Evolutionary conservation across 2,888 invertebrate genomes (phyloP), one percentile per base, ranked within the genome.

Genomic region (Onchidella celtica): DNA sequence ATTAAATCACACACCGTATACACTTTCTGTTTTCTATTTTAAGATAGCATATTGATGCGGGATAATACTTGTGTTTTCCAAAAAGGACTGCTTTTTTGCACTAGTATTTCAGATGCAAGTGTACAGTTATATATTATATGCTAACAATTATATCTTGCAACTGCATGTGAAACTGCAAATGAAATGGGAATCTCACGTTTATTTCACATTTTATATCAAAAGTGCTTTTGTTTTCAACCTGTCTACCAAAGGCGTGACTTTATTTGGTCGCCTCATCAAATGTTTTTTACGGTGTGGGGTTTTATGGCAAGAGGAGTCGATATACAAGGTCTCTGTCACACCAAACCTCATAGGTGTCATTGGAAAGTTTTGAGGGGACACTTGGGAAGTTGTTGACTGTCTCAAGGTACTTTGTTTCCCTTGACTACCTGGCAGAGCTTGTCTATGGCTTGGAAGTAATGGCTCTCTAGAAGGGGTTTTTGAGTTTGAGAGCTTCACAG

Each of bases 201-300:
- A n/a, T n/a, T n/a, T n/a, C n/a, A n/a, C n/a, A n/a, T n/a, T n/a
- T n/a, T n/a, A n/a, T n/a, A n/a, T n/a, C n/a, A n/a, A n/a, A n/a
- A n/a, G n/a, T n/a, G n/a, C n/a, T n/a, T n/a, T n/a, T n/a, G n/a
- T n/a, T n/a, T n/a, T n/a, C n/a, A n/a, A n/a, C n/a, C n/a, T n/a
- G n/a, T n/a, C n/a, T n/a, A n/a, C n/a, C n/a, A n/a, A n/a, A 9
- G 76, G 76, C n/a, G 76, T 76, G 1, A 76, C 76, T 55, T 55
- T 76, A 29, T 76, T 65, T 17, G 27, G 11, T 0, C 65, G 55
- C 55, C 66, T 2, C 9, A 24, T n/a, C n/a, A 21, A 36, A 21
- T 32, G 55, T 36, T 77, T 77, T 55, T 77, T 77, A 36, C 57
- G 66, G 1, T 24, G 32, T 55, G 77, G 77, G 29, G 77, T 76